Evolutionary conservation across 1,140 invertebrate species (phyloP).

Genomic region (Trachymyrmex septentrionalis): DNA sequence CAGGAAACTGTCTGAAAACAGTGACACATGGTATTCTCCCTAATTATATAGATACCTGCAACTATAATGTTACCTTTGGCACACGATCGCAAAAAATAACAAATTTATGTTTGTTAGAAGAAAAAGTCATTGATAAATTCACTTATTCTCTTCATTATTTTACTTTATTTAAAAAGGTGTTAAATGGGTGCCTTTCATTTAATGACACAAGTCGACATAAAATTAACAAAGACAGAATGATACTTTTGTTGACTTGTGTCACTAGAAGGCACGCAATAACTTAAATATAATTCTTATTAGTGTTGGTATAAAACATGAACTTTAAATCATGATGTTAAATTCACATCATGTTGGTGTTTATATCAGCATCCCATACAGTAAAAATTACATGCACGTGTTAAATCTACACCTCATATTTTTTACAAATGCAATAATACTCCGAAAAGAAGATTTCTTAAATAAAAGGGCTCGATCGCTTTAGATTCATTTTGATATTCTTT

Average conservation of each 20-base stretch:
- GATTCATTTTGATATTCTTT: neutral
- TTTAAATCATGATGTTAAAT: too few species aligned
- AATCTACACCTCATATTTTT: too few species aligned
- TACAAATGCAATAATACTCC: neutral
- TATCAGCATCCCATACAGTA: too few species aligned
- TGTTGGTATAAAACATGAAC: too few species aligned
- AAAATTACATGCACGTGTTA: too few species aligned
- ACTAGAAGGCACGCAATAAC: too few species aligned
- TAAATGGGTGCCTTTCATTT: too few species aligned
- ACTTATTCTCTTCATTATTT: neutral
- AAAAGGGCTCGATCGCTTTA: neutral
- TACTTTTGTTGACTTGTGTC: too few species aligned
- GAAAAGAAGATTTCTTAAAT: neutral
- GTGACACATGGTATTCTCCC: conserved; percentile 10
- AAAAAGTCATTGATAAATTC: neutral
- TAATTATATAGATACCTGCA: conserved; percentile 41
- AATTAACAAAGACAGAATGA: too few species aligned
- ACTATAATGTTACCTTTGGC: neutral
- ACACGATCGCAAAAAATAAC: neutral
- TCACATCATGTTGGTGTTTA: too few species aligned
- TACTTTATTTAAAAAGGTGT: neutral
- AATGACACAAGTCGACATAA: too few species aligned
- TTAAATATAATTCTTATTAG: too few species aligned
- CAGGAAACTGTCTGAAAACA: neutral
- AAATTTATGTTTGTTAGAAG: neutral